Evolutionary conservation across 2,888 invertebrate genomes (phyloP), one percentile per base, ranked within the genome.

Genomic region (Oxycera nigricornis): DNA sequence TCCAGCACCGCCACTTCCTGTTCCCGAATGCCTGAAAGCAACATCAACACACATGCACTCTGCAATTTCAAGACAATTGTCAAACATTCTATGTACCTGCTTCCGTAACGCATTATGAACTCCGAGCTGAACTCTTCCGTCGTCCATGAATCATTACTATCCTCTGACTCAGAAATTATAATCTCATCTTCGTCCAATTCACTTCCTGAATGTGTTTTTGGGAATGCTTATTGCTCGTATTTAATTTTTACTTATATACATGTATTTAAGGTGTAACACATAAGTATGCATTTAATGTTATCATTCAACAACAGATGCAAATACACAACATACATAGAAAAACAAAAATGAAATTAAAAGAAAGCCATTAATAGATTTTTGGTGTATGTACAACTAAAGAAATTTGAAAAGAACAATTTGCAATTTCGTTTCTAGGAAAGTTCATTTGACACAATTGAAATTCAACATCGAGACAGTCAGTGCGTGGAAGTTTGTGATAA

Each of bases 111-210:
- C 83, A 93, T 88, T 80, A 93, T 93, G 81, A 90, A 91, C 82
- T 94, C 93, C 0, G 92, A 90, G 81, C 92, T 92, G 82, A 92
- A 92, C 84, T 94, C 93, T 83, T 93, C 93, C 39, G 90, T 91
- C 75, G 91, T 91, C 91, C 92, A 92, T 9, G 92, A 92, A 81
- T 94, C 93, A 84, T 93, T 92, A 85, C 93, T 93, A 85, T 93
- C 92, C 83, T 93, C 92, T 39, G 92, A 91, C 79, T 91, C 91
- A 80, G 90, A 91, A 82, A 89, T 87, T 80, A 89, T 86, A 82
- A 88, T 87, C 82, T 91, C 91, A 79, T 90, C 91, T 81, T 91
- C 91, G 81, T 92, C 91, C 84, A 90, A 89, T 84, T 91, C 91
- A 82, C 90, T 91, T 76, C 91, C 91, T 91, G 84, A 9, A 84